phyloP scores from a whole-genome alignment of 2,888 invertebrate species.

The Crepidodera aurea region DNA sequence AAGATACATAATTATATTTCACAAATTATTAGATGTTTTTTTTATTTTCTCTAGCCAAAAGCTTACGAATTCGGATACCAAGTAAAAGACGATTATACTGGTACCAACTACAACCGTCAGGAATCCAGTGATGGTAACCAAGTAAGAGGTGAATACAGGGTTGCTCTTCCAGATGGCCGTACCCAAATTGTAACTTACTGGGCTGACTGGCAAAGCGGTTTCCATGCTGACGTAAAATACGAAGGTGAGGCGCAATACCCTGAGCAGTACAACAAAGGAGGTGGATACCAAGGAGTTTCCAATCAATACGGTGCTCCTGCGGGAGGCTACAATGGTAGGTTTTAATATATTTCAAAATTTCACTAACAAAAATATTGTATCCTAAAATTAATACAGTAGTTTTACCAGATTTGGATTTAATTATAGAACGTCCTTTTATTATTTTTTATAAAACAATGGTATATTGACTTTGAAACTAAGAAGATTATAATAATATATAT shows the following conservation, averaged over 20 bases:
- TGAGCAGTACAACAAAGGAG: constrained; percentile 61
- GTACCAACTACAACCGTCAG: constrained; percentile 76
- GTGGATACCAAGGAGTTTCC: constrained; percentile 40
- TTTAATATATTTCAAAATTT: too few relatives aligned
- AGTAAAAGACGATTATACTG: constrained; percentile 78
- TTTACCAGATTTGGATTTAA: too few relatives aligned
- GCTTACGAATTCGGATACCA: constrained; percentile 83
- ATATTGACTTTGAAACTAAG: too few relatives aligned
- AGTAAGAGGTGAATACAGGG: constrained; percentile 69
- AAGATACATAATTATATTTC: too few relatives aligned
- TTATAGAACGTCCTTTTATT: too few relatives aligned
- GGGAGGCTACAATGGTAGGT: constrained; percentile 16
- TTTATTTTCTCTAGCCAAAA: constrained; percentile 66
- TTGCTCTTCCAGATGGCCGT: constrained; percentile 69
- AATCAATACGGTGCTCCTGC: constrained; percentile 47
- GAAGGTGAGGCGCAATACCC: constrained; percentile 76
- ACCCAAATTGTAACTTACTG: constrained; percentile 77
- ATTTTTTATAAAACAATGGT: too few relatives aligned
- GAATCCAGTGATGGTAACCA: constrained; percentile 79
- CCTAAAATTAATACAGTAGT: too few relatives aligned
- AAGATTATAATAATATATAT: too few relatives aligned
- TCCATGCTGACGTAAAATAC: constrained; percentile 78
- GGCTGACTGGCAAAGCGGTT: constrained; percentile 81
- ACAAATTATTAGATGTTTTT: not conserved
- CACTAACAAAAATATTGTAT: too few relatives aligned